Base-by-base conservation (phyloP, 2,113 vertebrate species). In the Chlorodrepanis virens region DNA sequence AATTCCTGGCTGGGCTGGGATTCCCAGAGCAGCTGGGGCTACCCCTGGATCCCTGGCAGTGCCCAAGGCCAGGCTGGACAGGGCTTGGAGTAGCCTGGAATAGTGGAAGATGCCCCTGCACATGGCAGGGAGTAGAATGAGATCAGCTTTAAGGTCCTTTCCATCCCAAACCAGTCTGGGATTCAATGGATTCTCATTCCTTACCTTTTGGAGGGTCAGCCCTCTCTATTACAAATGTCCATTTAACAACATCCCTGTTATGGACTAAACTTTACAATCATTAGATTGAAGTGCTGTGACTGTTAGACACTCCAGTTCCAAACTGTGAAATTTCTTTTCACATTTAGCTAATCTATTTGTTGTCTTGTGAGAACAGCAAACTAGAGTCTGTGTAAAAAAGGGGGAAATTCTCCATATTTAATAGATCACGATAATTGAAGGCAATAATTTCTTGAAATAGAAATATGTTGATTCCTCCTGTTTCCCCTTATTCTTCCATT, bases 71-170 rank as follows among this genome's bases (percentile, higher is more conserved):
- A 39, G 54, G 33, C 0, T 69, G 72, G 68, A 33, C 0, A 4
- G 37, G 14, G 18, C 24, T 83, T 37, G 40, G 33, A 78, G 10
- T 7, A 33, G 0, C 33, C 39, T 28, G 64, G 45, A 23, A 23
- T 1, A 2, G 20, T 21, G 40, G 29, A 0, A 76, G 14, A 0
- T 25, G n/a, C 12, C n/a, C 45, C 47, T 61, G 47, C 14, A 16
- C 53, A 7, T 35, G 20, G 9, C 23, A 39, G 14, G 14, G 21
- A 5, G 1, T 54, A n/a, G 14, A 0, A 35, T 2, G 1, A 3
- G 45, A 15, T 60, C 39, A 10, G 6, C 6, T 61, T 54, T 15
- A 9, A 31, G 8, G 3, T 35, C 14, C 29, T 9, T 90, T 54
- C 21, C 16, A 25, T 4, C 29, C 27, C 40, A 54, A 76, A 35